These are phyloP conservation scores for Epistrophe eligans DNA, from an alignment of 2,888 invertebrate genomes.

Conservation along the genomic window DNA sequence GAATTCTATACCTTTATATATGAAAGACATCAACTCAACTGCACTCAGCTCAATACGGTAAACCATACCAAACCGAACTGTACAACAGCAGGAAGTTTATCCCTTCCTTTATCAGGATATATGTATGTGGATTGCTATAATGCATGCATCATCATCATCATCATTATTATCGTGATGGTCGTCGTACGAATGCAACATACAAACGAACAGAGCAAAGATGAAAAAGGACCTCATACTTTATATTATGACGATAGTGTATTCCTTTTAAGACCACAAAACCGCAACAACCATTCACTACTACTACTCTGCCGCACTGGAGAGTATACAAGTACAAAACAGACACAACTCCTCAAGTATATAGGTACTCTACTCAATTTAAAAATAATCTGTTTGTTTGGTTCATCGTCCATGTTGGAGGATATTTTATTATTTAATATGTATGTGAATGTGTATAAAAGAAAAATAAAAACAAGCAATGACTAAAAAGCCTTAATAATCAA, in stretches of 20 bases:
- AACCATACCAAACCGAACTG: slow-evolving; percentile 19
- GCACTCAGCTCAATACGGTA: slow-evolving; percentile 50
- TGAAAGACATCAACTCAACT: slow-evolving; percentile 55
- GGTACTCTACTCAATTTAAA: slow-evolving; percentile 67
- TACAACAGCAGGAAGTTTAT: slow-evolving; percentile 66
- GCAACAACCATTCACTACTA: slow-evolving; percentile 53
- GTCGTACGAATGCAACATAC: slow-evolving; percentile 1
- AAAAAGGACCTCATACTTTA: slow-evolving; percentile 45
- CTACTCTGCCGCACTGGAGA: slow-evolving; percentile 3
- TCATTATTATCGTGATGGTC: slow-evolving; percentile 31
- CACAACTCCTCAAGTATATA: slow-evolving; percentile 30
- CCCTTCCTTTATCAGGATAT: slow-evolving; percentile 55
- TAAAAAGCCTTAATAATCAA: slow-evolving; percentile 17
- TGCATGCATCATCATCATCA: slow-evolving; percentile 58
- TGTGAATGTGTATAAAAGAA: background rate
- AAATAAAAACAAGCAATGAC: background rate
- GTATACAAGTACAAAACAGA: slow-evolving; percentile 16
- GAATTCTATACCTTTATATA: slow-evolving; percentile 19
- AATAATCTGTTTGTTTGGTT: slow-evolving; percentile 70
- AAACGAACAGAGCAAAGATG: slow-evolving; percentile 19
- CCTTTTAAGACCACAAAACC: slow-evolving; percentile 69
- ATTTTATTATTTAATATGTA: slow-evolving; percentile 39
- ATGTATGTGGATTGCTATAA: slow-evolving; percentile 28
- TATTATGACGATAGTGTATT: slow-evolving; percentile 20
- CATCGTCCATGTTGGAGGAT: slow-evolving; percentile 34